phyloP scores from a whole-genome alignment of 2,888 invertebrate species.

The Orchesellides sinensis region DNA sequence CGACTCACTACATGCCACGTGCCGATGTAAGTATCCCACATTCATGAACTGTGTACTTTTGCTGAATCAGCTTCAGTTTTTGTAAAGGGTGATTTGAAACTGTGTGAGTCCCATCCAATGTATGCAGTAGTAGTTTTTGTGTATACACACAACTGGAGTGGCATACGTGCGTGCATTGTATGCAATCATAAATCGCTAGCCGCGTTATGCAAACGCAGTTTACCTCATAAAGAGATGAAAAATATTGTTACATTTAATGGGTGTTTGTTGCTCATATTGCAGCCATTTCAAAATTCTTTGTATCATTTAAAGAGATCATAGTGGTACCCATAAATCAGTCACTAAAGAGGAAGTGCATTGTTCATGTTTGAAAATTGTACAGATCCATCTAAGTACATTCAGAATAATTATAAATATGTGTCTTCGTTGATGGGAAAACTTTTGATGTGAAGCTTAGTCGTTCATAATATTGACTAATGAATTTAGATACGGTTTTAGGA shows the following conservation, averaged over 20 bases:
- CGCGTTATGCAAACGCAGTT: background rate
- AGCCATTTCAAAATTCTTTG: background rate
- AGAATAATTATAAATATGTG: too few relatives aligned
- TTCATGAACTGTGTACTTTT: background rate
- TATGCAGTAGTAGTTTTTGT: too few relatives aligned
- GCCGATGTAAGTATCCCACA: background rate
- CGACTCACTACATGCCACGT: conserved; percentile 40
- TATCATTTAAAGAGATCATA: background rate
- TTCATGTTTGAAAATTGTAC: too few relatives aligned
- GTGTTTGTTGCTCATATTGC: background rate
- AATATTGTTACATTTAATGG: background rate
- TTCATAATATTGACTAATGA: background rate
- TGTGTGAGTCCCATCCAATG: too few relatives aligned
- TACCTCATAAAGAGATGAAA: conserved; percentile 30
- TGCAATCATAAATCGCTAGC: too few relatives aligned
- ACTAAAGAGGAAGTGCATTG: conserved; percentile 28
- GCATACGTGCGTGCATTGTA: too few relatives aligned
- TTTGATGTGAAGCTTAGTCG: too few relatives aligned
- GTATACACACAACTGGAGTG: too few relatives aligned
- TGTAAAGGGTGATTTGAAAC: background rate
- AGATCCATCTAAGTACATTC: too few relatives aligned
- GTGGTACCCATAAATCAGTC: conserved; percentile 42
- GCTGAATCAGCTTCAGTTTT: conserved; percentile 16
- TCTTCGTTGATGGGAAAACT: too few relatives aligned
- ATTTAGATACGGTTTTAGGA: background rate